Base-by-base conservation (phyloP, 2,888 invertebrate genomes). In the Acleris laterana region DNA sequence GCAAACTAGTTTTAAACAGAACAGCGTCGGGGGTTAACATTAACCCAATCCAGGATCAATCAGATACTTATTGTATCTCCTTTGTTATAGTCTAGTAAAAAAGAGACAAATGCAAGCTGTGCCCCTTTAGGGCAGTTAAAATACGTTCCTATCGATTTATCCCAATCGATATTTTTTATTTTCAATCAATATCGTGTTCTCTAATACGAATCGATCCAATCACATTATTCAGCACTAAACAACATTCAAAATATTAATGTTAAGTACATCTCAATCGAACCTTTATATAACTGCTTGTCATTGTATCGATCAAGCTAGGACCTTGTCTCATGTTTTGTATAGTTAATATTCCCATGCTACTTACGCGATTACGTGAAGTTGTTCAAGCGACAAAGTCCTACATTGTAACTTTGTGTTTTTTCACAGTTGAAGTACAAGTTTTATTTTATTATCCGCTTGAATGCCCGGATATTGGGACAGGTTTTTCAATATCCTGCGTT, bases 391-490 rank as follows among this genome's bases (percentile, higher is more conserved):
- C 25, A 57, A n/a, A 25, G 46, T 46, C 22, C 46, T 46, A 57
- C 20, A 20, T n/a, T 13, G 20, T 44, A 16, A 9, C n/a, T 44
- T 42, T 49, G 22, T 25, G 25, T 48, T 62, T 55, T 55, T 55
- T n/a, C 28, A 42, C 16, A 17, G 19, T 50, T 4, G 22, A 9
- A 52, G 53, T 22, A 62, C 48, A 0, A 42, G 63, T 63, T 51
- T 57, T 25, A 44, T 32, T 55, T 53, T 5, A 32, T 46, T 52
- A 51, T 3, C 4, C 16, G 17, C 22, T 59, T 42, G 25, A 64
- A 64, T 59, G 53, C 19, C 59, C 59, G 63, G 63, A 59, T 53
- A 64, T 59, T 19, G 48, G 38, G 53, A 59, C 63, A 7, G 53
- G 59, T 64, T 64, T 51, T 59, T 63, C 32, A 17, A 48, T 63